Evolutionary conservation across 2,888 invertebrate species (phyloP), one percentile per base, ranked within the genome.

Genomic region (Melanophora roralis): DNA sequence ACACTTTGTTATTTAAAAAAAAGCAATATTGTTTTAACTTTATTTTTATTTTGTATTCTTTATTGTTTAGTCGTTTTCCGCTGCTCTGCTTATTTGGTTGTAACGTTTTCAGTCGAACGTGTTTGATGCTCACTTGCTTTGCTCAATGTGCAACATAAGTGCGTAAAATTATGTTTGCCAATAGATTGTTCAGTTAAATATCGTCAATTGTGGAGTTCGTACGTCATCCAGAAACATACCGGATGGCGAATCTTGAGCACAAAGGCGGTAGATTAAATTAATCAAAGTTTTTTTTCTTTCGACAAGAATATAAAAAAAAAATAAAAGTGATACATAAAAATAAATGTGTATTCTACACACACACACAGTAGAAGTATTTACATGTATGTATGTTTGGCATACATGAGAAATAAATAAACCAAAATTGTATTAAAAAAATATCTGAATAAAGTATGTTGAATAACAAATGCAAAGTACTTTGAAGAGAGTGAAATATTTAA

Each of bases 191-290:
- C 75, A 84, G 84, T 84, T 83, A 81, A 83, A 80, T 80, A 83
- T 71, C 82, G 82, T 81, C 82, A 82, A 82, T 80, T 81, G 83
- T 82, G 55, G 82, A 76, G 84, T 83, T 83, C 82, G 82, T 82
- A 83, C 83, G 81, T 83, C 76, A 78, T 83, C 64, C 49, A 64
- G 64, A 76, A 71, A 79, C 81, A 81, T 81, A 69, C 78, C 82
- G 82, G 80, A 81, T 78, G 81, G 74, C 71, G 62, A 55, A 9
- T 67, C 51, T 68, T 43, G 19, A 80, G 57, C 76, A 67, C 67
- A 75, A 76, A 80, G 68, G 68, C 72, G 80, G 80, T 76, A 76
- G 64, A 76, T 76, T 73, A 73, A 73, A 76, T 76, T 76, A 75
- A 79, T 65, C 71, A 74, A 78, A 80, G 76, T 72, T 72, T 65